Evolutionary conservation across 92 coral and sea anemone species (phyloP).

Genomic region (Micromussa lordhowensis): DNA sequence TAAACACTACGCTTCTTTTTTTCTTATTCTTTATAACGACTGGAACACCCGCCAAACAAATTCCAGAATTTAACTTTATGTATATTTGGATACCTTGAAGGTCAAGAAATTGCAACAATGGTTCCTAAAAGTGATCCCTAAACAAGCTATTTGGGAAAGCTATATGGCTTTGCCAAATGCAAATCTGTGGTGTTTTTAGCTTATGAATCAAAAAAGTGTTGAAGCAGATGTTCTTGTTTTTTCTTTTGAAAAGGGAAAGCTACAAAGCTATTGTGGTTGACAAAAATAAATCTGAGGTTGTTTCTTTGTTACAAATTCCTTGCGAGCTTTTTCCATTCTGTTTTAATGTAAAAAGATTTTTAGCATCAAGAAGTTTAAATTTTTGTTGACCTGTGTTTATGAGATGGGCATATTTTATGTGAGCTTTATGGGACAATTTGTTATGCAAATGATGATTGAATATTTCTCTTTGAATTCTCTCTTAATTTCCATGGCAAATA

Average conservation of each 20-base stretch:
- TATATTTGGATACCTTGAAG: background rate
- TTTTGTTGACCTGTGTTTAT: background rate
- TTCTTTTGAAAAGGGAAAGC: background rate
- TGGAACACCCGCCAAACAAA: background rate
- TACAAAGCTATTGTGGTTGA: background rate
- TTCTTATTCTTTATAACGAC: background rate
- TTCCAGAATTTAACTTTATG: background rate
- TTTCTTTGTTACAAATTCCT: background rate
- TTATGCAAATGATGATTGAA: constrained; percentile 7
- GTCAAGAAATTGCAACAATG: background rate
- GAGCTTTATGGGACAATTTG: background rate
- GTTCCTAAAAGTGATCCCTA: background rate
- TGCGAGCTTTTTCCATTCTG: background rate
- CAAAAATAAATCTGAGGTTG: background rate
- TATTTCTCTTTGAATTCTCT: background rate
- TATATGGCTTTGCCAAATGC: constrained; percentile 17
- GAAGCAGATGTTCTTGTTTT: constrained; percentile 43
- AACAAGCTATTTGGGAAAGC: constrained; percentile 17
- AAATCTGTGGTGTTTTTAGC: constrained; percentile 24
- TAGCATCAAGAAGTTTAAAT: background rate
- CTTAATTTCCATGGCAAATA: background rate
- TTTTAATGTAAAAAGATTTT: background rate
- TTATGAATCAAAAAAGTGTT: constrained; percentile 25
- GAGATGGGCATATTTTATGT: constrained; percentile 1
- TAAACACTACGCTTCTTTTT: constrained; percentile 28